Evolutionary conservation across 2,113 vertebrate species (phyloP).

Genomic region (Galeopterus variegatus): DNA sequence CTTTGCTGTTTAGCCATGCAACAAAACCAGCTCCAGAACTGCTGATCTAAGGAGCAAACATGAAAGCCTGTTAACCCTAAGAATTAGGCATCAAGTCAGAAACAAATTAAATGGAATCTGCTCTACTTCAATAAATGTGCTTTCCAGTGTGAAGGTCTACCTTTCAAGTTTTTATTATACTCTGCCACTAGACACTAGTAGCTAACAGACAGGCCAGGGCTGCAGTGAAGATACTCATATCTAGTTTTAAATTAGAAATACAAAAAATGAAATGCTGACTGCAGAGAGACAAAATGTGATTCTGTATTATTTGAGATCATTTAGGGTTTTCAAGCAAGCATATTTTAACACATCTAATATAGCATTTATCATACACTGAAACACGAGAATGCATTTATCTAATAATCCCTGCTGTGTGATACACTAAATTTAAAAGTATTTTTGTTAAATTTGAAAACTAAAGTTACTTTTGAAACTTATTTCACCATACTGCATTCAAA

Average conservation of each 20-base stretch:
- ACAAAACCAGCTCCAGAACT: slow-evolving; percentile 7
- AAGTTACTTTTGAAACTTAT: neutral
- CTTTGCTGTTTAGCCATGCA: slow-evolving; percentile 55
- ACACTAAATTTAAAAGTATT: neutral
- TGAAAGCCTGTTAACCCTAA: slow-evolving; percentile 48
- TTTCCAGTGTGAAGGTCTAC: slow-evolving; percentile 67
- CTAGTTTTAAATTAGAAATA: slow-evolving; percentile 73
- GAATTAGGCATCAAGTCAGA: slow-evolving; percentile 76
- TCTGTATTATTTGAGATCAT: slow-evolving; percentile 73
- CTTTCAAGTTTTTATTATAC: slow-evolving; percentile 73
- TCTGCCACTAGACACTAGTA: slow-evolving; percentile 77
- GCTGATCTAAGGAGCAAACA: slow-evolving; percentile 53
- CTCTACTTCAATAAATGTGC: slow-evolving; percentile 81
- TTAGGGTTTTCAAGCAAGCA: slow-evolving; percentile 19
- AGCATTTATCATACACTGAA: neutral
- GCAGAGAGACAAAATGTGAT: slow-evolving; percentile 72
- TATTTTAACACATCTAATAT: slow-evolving; percentile 1
- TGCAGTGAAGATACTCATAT: slow-evolving; percentile 58
- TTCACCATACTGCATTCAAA: neutral
- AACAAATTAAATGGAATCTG: slow-evolving; percentile 82
- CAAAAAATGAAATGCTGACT: slow-evolving; percentile 79
- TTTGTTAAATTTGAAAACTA: neutral
- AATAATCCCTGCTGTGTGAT: neutral
- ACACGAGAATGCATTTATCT: slow-evolving; percentile 16
- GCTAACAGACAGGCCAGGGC: slow-evolving; percentile 13